Conservation (phyloP, 2,888 invertebrate species). For the Bellardia pandia region DNA sequence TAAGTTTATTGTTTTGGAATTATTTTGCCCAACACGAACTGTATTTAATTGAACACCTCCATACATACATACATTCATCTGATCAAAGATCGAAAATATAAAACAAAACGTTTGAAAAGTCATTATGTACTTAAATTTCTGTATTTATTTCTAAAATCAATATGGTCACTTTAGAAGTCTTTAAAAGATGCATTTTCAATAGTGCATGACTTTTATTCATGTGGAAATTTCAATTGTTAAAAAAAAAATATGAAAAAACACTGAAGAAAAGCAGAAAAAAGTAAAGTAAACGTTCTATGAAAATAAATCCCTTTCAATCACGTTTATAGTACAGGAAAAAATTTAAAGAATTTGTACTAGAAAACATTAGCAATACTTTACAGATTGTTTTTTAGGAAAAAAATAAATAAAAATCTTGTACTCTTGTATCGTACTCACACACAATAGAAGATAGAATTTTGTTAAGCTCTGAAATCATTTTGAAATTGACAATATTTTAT, state of each 20-base stretch:
- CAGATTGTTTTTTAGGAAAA: conserved; percentile 1
- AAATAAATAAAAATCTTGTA: neutral
- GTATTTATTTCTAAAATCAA: neutral
- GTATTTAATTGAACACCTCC: no score
- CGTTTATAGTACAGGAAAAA: conserved; percentile 47
- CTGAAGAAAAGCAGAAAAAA: neutral
- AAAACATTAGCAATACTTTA: conserved; percentile 48
- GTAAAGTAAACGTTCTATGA: conserved; percentile 41
- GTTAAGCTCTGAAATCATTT: conserved; percentile 25
- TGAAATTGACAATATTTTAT: conserved; percentile 48
- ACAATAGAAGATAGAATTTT: conserved; percentile 23
- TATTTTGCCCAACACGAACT: no score
- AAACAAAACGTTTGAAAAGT: no score
- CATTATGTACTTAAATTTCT: no score
- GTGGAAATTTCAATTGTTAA: conserved; percentile 64
- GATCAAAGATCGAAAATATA: no score
- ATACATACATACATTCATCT: no score
- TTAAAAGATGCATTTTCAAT: conserved; percentile 47
- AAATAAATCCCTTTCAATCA: conserved; percentile 65
- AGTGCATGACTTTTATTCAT: conserved; percentile 59
- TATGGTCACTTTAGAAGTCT: conserved; percentile 52
- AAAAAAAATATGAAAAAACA: conserved; percentile 8
- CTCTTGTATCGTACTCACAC: neutral
- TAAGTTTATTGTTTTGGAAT: no score
- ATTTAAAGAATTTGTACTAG: conserved; percentile 33